Percentiles rank a stretch among this genome's conserved stretches.
Evolutionary conservation across 2,797 vertebrate genomes (phyloP).

Genomic region (Hapalemur alaotrensis): DNA sequence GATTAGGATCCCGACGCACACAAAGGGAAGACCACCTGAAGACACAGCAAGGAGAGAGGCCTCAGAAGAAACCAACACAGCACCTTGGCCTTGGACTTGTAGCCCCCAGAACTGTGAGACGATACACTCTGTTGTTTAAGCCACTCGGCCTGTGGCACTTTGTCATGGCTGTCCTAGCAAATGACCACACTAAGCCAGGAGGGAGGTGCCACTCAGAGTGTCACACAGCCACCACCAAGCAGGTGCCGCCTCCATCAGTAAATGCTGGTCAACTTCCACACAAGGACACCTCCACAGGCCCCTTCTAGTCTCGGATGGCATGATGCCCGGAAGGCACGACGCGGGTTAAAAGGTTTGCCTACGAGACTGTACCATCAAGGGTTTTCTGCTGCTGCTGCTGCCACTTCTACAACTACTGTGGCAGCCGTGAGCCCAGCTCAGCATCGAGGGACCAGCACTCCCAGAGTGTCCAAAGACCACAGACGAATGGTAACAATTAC

Average conservation of each 20-base stretch:
- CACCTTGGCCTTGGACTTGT: neutral
- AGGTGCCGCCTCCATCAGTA: neutral
- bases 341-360: neutral
- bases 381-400: no score
- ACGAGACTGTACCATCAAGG: neutral
- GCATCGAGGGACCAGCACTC: neutral
- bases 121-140: neutral
- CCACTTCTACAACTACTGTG: neutral
- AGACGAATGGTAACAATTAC: neutral
- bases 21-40: neutral
- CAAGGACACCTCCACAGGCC: neutral
- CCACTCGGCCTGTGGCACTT: fast-evolving
- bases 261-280: neutral
- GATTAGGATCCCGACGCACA: neutral
- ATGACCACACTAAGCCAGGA: neutral
- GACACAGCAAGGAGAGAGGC: neutral
- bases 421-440: neutral
- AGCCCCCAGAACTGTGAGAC: neutral
- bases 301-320: neutral
- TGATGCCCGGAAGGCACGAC: neutral
- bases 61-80: neutral
- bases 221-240: neutral
- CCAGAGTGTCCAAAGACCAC: neutral
- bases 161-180: neutral
- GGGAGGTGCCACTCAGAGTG: fast-evolving